phyloP scores from a whole-genome alignment of 2,797 vertebrate genomes.

The Balearica regulorum region DNA sequence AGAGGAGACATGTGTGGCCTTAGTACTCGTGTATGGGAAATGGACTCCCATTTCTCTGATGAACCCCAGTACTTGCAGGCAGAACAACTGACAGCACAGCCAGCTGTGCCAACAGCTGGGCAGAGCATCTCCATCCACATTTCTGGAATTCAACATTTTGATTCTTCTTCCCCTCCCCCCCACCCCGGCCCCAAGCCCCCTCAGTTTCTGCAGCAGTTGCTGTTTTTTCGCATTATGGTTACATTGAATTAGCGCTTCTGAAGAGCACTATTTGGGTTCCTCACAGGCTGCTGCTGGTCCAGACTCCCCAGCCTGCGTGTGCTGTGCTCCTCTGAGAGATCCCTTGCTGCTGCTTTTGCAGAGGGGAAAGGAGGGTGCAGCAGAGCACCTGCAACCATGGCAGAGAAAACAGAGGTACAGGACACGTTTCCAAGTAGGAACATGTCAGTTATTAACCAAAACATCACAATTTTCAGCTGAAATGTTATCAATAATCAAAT shows the following conservation, averaged over 20 bases:
- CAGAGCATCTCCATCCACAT: background rate
- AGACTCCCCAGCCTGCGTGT: rapidly evolving
- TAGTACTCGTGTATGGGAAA: background rate
- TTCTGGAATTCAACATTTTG: background rate
- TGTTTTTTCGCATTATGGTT: background rate
- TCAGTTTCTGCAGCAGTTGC: background rate
- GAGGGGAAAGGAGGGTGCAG: background rate
- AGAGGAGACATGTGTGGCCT: background rate
- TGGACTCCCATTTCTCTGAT: background rate
- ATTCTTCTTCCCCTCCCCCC: background rate
- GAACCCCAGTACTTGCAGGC: background rate
- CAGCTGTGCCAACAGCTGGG: background rate
- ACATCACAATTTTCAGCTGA: background rate
- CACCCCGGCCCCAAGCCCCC: too few relatives aligned
- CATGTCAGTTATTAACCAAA: background rate
- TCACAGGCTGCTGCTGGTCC: background rate
- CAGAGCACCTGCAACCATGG: rapidly evolving
- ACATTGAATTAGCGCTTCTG: rapidly evolving
- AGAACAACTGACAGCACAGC: rapidly evolving
- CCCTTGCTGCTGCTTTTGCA: background rate
- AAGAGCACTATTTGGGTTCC: background rate
- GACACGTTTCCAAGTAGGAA: background rate
- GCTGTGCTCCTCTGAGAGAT: background rate
- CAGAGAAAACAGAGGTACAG: background rate
- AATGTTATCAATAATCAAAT: background rate